Conservation (phyloP, 1,140 invertebrate species). For the Aphelinus certus region DNA sequence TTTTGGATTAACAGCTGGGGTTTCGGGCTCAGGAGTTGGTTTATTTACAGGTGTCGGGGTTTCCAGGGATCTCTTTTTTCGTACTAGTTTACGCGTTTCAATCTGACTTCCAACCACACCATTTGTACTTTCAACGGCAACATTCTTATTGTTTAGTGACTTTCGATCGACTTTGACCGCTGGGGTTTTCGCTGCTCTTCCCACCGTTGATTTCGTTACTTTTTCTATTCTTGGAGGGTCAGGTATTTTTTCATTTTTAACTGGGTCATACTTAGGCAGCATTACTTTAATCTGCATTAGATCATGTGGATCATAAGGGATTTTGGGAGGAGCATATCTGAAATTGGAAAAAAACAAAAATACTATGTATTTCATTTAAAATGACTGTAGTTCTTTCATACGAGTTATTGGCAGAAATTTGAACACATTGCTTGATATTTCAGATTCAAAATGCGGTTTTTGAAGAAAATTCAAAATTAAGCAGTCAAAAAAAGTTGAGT, state of each 20-base stretch:
- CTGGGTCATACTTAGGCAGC: slow-evolving; percentile 70
- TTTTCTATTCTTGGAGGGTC: too few species aligned
- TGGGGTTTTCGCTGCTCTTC: background rate
- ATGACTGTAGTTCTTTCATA: too few species aligned
- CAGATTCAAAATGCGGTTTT: too few species aligned
- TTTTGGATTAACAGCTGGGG: background rate
- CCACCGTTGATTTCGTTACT: too few species aligned
- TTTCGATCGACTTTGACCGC: slow-evolving; percentile 18
- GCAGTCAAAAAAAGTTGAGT: too few species aligned
- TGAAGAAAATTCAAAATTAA: too few species aligned
- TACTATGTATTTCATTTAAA: too few species aligned
- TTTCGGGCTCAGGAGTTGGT: background rate
- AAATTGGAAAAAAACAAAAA: background rate
- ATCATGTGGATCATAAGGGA: slow-evolving; percentile 76
- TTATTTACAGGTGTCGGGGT: slow-evolving; percentile 29
- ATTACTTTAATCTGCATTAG: slow-evolving; percentile 75
- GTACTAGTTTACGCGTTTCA: slow-evolving; percentile 25
- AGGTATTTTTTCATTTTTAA: slow-evolving; percentile 32
- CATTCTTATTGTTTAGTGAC: slow-evolving; percentile 5
- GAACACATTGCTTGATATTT: too few species aligned
- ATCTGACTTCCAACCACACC: slow-evolving; percentile 13
- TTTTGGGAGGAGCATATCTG: slow-evolving; percentile 76
- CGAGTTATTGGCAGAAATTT: too few species aligned
- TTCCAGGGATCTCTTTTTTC: slow-evolving; percentile 24
- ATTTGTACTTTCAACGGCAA: slow-evolving; percentile 19